Conservation (phyloP, 2,113 vertebrate genomes). For the Tauraco erythrolophus region DNA sequence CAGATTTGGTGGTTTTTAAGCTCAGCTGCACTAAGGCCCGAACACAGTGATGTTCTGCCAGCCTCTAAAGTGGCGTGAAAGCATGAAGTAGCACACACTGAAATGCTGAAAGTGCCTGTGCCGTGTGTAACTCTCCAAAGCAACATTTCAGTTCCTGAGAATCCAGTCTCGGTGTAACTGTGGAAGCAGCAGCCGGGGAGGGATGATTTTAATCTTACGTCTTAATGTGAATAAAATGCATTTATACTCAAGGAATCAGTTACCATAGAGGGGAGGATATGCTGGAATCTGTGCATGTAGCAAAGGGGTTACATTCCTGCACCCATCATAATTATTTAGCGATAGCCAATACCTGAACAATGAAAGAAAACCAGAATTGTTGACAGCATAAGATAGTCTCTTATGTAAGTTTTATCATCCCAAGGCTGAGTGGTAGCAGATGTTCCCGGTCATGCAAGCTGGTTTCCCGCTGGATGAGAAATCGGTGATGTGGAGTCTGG, state of each 20-base stretch:
- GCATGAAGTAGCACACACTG: background rate
- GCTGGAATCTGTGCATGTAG: background rate
- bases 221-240: background rate
- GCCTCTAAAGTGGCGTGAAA: background rate
- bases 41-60: background rate
- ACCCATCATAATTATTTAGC: background rate
- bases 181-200: background rate
- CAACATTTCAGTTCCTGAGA: background rate
- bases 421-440: constrained; percentile 1
- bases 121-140: background rate
- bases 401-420: background rate
- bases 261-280: background rate
- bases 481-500: constrained; percentile 38
- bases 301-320: background rate
- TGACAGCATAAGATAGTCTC: background rate
- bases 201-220: background rate
- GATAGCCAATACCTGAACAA: background rate
- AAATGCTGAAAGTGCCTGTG: background rate
- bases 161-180: background rate
- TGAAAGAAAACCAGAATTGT: background rate
- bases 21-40: background rate
- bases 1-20: background rate
- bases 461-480: constrained; percentile 10
- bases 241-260: background rate
- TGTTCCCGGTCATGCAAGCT: background rate